Conservation (phyloP, 30 jellyfish, hydroid and myxozoan species). For the Clytia hemisphaerica region DNA sequence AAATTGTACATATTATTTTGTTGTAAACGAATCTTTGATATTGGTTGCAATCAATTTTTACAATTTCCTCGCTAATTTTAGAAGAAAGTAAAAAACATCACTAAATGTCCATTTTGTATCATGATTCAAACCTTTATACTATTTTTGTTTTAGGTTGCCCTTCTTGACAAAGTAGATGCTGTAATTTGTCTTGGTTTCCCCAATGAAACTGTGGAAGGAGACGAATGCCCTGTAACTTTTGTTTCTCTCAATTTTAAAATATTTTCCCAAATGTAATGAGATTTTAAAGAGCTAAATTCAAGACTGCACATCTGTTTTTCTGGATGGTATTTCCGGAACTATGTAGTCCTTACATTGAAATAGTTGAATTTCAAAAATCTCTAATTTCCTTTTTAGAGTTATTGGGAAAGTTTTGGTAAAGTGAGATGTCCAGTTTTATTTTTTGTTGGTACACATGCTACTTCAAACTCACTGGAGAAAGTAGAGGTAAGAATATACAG, state of each 20-base stretch:
- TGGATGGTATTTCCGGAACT: not conserved
- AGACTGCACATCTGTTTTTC: not conserved
- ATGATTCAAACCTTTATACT: not conserved
- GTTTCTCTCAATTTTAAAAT: not conserved
- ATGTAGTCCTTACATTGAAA: too few species aligned
- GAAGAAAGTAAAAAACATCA: not conserved
- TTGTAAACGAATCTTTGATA: not conserved
- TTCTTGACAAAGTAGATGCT: slow-evolving; percentile 67
- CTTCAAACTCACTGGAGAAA: slow-evolving; percentile 44
- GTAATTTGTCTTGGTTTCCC: slow-evolving; percentile 93
- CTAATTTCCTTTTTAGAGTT: slow-evolving; percentile 1
- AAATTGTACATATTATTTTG: too few species aligned
- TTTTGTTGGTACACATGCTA: slow-evolving; percentile 75
- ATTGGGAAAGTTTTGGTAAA: slow-evolving; percentile 14
- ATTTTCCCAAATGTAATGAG: not conserved
- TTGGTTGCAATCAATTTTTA: not conserved
- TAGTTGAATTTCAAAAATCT: not conserved
- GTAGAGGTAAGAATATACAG: slow-evolving; percentile 58
- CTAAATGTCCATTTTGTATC: not conserved
- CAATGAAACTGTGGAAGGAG: slow-evolving; percentile 55
- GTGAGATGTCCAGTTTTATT: slow-evolving; percentile 75
- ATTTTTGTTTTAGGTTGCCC: slow-evolving; percentile 42
- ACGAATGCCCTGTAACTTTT: not conserved
- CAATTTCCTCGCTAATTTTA: not conserved
- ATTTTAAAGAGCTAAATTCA: not conserved